Base-by-base conservation (phyloP, 23 tunicate species). In the Halocynthia aurantium region DNA sequence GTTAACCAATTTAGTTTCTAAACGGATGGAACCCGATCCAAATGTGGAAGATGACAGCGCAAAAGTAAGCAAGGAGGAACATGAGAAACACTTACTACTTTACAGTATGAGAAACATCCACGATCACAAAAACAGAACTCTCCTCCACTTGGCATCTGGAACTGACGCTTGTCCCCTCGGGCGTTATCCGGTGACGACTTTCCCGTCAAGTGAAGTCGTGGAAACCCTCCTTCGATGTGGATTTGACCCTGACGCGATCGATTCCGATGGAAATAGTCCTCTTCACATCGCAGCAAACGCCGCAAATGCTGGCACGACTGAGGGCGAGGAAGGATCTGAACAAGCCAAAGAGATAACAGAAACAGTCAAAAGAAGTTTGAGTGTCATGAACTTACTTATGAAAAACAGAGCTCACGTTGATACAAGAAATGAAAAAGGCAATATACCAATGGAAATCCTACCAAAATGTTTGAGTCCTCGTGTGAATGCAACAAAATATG, bases 71-170 rank as follows among this genome's bases (percentile, higher is more conserved):
- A 31, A 62, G 51, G 53, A 18, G 11, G 64, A 18, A 51, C 10
- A 52, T 6, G 68, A 80, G 44, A 64, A 82, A 44, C 73, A 82
- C 10, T 13, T 53, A 7, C 68, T 83, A 70, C 80, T 88, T 44
- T 88, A 82, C 67, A 71, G 57, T 22, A 72, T 88, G 77, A 62
- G 84, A 9, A 73, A 72, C 7, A 81, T 88, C 0, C 65, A 52
- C 8, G 95, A 88, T 67, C 95, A 88, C 70, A 84, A 86, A 50
- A 77, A 88, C 8, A 81, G 85, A 55, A 88, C 87, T 10, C 81
- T 88, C 7, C 81, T 88, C 13, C 95, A 88, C 75, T 72, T 88
- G 10, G 95, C 95, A 9, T 82, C 95, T 6, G 80, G 95, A 52
- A 67, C 95, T 6, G 67, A 79, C 0, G 82, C 95, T 22, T 88